Conservation (phyloP, 2,888 invertebrate genomes). For the Taphrorychus bicolor region DNA sequence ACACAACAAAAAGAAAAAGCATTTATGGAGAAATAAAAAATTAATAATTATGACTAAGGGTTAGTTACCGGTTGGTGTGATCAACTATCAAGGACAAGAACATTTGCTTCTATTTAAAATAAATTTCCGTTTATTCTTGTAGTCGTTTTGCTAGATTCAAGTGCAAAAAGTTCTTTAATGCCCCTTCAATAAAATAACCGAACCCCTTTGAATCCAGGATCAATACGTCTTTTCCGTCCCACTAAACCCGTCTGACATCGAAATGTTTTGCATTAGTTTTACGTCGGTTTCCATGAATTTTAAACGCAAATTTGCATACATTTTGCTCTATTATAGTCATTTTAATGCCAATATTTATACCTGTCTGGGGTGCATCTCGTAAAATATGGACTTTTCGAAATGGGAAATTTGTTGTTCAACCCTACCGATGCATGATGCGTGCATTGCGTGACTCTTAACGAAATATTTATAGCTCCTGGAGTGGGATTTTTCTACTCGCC, state of each 20-base stretch:
- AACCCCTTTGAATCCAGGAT: conserved; percentile 4
- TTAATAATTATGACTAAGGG: too few relatives aligned
- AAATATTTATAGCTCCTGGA: too few relatives aligned
- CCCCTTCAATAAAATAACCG: background rate
- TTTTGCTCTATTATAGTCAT: background rate
- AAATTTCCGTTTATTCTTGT: background rate
- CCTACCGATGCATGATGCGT: background rate
- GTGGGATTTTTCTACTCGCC: background rate
- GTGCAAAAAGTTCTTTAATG: background rate
- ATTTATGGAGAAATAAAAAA: too few relatives aligned
- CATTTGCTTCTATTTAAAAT: too few relatives aligned
- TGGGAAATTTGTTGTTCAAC: background rate
- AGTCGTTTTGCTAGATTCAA: background rate
- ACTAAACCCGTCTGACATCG: background rate
- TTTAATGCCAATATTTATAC: background rate
- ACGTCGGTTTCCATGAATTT: conserved; percentile 10
- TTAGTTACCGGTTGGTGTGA: too few relatives aligned
- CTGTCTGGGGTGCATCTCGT: too few relatives aligned
- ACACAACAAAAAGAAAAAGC: too few relatives aligned
- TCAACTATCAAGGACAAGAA: too few relatives aligned
- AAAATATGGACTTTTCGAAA: too few relatives aligned
- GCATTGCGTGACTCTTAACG: conserved; percentile 10
- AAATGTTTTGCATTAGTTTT: conserved; percentile 9
- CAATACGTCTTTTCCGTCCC: conserved; percentile 5
- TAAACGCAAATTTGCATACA: background rate